A percentile compares a stretch with the other conserved stretches of the same genome.
Evolutionary conservation across 2,797 vertebrate species (phyloP).

Genomic region (Chiroxiphia lanceolata): DNA sequence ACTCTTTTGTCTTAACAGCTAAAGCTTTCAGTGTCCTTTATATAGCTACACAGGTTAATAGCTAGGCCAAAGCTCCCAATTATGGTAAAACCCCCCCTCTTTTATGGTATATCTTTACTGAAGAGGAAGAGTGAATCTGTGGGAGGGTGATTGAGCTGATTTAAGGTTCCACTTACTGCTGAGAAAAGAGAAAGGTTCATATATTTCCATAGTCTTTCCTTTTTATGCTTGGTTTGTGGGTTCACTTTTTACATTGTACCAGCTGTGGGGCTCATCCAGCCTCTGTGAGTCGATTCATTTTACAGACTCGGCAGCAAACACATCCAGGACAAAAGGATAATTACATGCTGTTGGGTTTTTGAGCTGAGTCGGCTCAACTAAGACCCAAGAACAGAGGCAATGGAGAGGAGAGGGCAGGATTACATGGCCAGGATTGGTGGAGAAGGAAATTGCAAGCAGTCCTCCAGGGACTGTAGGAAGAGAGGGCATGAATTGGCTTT

Average conservation of each 20-base stretch:
- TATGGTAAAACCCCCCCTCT: too few species aligned
- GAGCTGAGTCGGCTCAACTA: neutral
- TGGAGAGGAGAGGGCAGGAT: neutral
- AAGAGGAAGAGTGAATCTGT: neutral
- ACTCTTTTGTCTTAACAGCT: neutral
- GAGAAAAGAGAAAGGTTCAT: neutral
- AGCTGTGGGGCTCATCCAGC: neutral
- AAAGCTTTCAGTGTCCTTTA: neutral
- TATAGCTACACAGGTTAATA: neutral
- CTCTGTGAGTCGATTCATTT: accelerated
- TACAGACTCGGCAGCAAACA: neutral
- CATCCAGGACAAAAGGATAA: neutral
- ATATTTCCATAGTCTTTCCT: neutral
- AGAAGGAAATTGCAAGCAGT: neutral
- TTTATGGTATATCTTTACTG: neutral
- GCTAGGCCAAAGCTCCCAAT: neutral
- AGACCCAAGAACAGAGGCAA: neutral
- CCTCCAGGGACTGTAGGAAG: neutral
- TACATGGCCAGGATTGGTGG: neutral
- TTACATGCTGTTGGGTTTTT: neutral
- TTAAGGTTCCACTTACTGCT: neutral
- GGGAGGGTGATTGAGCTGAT: neutral
- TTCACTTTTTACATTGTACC: neutral
- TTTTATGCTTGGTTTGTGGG: neutral
- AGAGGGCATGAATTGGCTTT: neutral